A percentile compares a stretch with the other conserved stretches of the same genome.
phyloP scores from a whole-genome alignment of 1,140 invertebrate genomes.

The Neodiprion lecontei region DNA sequence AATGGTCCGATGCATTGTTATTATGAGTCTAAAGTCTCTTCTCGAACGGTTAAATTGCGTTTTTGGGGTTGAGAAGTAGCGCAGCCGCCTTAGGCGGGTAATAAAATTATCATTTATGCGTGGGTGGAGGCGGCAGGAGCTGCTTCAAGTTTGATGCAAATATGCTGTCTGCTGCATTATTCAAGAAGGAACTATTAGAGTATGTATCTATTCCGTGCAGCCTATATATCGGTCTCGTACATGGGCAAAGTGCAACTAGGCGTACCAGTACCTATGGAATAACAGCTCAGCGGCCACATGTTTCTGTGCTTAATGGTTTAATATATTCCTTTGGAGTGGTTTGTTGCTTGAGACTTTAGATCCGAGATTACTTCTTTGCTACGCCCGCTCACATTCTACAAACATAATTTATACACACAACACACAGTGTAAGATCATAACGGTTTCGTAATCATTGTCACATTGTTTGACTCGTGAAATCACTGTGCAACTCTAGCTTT shows the following conservation, averaged over 20 bases:
- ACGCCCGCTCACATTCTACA: neutral
- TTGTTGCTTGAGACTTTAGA: conserved; percentile 33
- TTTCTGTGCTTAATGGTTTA: conserved; percentile 50
- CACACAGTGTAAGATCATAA: no score
- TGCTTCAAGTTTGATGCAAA: conserved; percentile 55
- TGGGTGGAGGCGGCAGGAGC: conserved; percentile 32
- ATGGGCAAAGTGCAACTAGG: conserved; percentile 41
- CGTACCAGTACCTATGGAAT: conserved; percentile 43
- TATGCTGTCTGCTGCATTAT: conserved; percentile 54
- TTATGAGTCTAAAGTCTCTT: conserved; percentile 36
- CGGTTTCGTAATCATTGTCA: no score
- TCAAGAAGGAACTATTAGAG: conserved; percentile 55
- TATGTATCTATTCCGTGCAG: conserved; percentile 35
- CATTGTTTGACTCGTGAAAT: no score
- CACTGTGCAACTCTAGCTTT: no score
- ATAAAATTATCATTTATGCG: conserved; percentile 57
- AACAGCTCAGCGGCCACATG: conserved; percentile 44
- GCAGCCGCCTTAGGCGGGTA: conserved; percentile 41
- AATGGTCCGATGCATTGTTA: conserved; percentile 44
- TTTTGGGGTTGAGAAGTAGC: conserved; percentile 41
- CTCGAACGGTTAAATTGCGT: conserved; percentile 43
- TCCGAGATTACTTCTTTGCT: conserved; percentile 6
- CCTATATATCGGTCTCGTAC: conserved; percentile 30
- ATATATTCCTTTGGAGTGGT: conserved; percentile 50
- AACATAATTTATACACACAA: neutral